These are phyloP conservation scores for Nemotelus nigrinus DNA, from an alignment of 2,888 invertebrate genomes.

Conservation along the genomic window DNA sequence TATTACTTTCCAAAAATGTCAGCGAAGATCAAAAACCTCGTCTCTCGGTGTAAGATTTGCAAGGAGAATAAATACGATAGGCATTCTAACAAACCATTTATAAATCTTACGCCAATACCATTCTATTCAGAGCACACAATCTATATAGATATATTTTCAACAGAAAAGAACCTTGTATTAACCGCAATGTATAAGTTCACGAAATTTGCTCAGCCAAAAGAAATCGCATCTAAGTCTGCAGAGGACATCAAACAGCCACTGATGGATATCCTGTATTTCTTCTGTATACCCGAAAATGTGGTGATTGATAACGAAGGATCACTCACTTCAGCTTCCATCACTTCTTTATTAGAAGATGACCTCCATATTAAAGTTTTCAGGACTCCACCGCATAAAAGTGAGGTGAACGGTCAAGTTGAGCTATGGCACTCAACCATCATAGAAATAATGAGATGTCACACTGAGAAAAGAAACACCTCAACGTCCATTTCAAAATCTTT, in stretches of 20 bases:
- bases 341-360: background rate
- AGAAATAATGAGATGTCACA: background rate
- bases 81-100: too few relatives aligned
- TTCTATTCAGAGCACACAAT: too few relatives aligned
- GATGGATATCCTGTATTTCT: background rate
- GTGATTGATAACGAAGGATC: too few relatives aligned
- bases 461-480: background rate
- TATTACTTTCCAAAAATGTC: slow-evolving; percentile 46
- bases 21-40: slow-evolving; percentile 33
- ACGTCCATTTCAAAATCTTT: background rate
- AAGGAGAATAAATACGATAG: slow-evolving; percentile 35
- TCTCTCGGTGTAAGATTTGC: slow-evolving; percentile 31
- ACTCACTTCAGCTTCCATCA: background rate
- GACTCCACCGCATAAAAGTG: background rate
- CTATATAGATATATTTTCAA: too few relatives aligned
- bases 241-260: background rate
- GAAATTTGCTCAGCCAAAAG: background rate
- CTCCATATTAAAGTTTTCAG: background rate
- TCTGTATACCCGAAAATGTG: background rate
- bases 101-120: too few relatives aligned
- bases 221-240: background rate
- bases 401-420: background rate
- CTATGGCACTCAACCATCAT: background rate
- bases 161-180: background rate
- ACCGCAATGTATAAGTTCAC: slow-evolving; percentile 1